A percentile compares a stretch with the other conserved stretches of the same genome.
Evolutionary conservation across 2,797 vertebrate species (phyloP).

Genomic region (Dipus sagitta): DNA sequence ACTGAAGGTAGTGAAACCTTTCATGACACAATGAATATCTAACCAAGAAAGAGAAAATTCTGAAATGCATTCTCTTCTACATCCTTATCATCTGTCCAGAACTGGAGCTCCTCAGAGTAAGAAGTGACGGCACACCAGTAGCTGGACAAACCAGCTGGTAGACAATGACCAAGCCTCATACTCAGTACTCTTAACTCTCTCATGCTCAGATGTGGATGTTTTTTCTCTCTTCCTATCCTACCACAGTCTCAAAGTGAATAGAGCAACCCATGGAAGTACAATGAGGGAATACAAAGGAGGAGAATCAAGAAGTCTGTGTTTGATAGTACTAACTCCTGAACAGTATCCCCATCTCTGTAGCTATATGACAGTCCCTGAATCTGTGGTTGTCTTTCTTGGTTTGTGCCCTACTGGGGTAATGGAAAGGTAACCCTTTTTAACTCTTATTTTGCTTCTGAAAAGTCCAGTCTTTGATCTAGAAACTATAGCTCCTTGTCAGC

Average conservation of each 20-base stretch:
- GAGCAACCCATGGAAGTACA: not conserved
- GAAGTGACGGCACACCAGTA: not conserved
- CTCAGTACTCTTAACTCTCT: not conserved
- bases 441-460: slow-evolving; percentile 11
- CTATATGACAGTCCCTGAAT: not conserved
- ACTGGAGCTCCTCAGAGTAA: not conserved
- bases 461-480: slow-evolving; percentile 13
- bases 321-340: not conserved
- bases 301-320: not conserved
- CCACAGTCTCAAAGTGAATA: not conserved
- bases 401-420: not conserved
- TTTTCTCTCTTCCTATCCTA: not conserved
- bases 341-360: not conserved
- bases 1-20: not conserved
- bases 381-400: not conserved
- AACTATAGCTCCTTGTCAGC: not conserved
- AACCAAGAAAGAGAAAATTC: slow-evolving; percentile 9
- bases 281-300: not conserved
- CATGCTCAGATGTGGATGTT: not conserved
- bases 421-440: not conserved
- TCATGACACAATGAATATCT: not conserved
- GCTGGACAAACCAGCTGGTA: not conserved
- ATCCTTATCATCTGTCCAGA: not conserved
- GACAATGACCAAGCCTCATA: not conserved
- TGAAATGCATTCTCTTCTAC: slow-evolving; percentile 11